Evolutionary conservation across 2,888 invertebrate species (phyloP), one percentile per base, ranked within the genome.

Genomic region (Leptopterna dolabrata): DNA sequence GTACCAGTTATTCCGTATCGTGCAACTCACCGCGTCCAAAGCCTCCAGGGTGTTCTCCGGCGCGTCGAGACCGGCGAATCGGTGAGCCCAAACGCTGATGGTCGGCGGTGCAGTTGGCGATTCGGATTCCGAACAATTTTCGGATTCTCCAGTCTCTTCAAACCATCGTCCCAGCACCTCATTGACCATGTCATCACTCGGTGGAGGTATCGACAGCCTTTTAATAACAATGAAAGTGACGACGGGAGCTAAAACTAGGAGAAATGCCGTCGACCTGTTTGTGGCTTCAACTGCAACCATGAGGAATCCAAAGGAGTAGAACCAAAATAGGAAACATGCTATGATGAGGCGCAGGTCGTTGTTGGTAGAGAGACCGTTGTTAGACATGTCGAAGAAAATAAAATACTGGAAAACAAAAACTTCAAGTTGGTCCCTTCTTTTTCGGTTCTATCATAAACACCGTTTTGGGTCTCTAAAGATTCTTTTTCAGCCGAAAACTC

Each of bases 11-110:
- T 36, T 7, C 36, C 7, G 36, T 2, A 27, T 29, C n/a, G n/a
- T n/a, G n/a, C n/a, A n/a, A 55, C 87, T 93, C 91, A 95, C 95
- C 92, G 94, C 93, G 92, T 94, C 93, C 90, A 96, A 94, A 0
- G 96, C 96, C 86, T 93, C 93, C 89, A 96, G 91, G 89, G 95
- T 96, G 91, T 96, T 96, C 92, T 96, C 96, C 0, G 96, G 96
- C 4, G 95, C 96, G 92, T 96, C 96, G 71, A 95, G 92, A 0
- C 94, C 94, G 14, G 95, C 95, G 4, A 96, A 96, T 91, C 96
- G 93, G 90, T 96, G 96, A 0, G 95, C 96, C 78, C 88, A 87
- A 55, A 88, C 88, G 13, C 55, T 55, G 76, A 89, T 76, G 14
- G 43, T n/a, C 29, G 76, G 45, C 24, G 29, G 81, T 14, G 36